Percentiles rank a stretch among this genome's conserved stretches.
These are phyloP conservation scores for Tetranychus cinnabarinus DNA, from an alignment of 1,140 invertebrate genomes.

Conservation along the genomic window DNA sequence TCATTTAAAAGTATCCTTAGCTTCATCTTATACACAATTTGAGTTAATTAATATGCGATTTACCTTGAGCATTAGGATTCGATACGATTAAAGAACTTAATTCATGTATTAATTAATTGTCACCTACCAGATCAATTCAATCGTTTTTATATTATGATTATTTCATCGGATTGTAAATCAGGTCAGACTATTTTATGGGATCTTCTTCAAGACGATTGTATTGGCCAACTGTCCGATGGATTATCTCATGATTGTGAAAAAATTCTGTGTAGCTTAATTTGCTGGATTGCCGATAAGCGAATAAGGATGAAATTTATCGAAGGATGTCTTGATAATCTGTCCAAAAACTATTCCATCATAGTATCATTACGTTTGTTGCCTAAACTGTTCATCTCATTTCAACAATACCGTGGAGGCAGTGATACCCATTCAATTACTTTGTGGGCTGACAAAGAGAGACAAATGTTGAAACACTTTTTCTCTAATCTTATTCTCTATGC, in stretches of 20 bases:
- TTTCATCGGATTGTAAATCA: constrained; percentile 44
- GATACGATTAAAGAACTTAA: too few species aligned
- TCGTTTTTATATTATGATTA: too few species aligned
- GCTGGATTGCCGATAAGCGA: constrained; percentile 57
- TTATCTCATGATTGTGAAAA: constrained; percentile 72
- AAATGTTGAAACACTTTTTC: constrained; percentile 80
- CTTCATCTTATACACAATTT: too few species aligned
- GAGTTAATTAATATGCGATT: too few species aligned
- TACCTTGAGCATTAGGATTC: too few species aligned
- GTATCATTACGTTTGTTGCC: constrained; percentile 63
- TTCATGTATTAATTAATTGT: too few species aligned
- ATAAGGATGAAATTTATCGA: constrained; percentile 84
- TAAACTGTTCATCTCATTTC: constrained; percentile 71
- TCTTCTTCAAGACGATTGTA: constrained; percentile 68
- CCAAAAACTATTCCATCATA: constrained; percentile 61
- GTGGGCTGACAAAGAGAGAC: constrained; percentile 67
- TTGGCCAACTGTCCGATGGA: constrained; percentile 59
- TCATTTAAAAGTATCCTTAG: too few species aligned
- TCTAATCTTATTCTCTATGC: constrained; percentile 37
- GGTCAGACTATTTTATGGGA: constrained; percentile 82
- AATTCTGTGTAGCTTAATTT: constrained; percentile 52
- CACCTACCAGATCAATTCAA: too few species aligned
- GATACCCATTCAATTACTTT: constrained; percentile 24
- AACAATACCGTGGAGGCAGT: constrained; percentile 39
- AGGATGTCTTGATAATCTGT: constrained; percentile 69